Evolutionary conservation across 2,797 vertebrate species (phyloP).

Genomic region (Leuciscus waleckii): DNA sequence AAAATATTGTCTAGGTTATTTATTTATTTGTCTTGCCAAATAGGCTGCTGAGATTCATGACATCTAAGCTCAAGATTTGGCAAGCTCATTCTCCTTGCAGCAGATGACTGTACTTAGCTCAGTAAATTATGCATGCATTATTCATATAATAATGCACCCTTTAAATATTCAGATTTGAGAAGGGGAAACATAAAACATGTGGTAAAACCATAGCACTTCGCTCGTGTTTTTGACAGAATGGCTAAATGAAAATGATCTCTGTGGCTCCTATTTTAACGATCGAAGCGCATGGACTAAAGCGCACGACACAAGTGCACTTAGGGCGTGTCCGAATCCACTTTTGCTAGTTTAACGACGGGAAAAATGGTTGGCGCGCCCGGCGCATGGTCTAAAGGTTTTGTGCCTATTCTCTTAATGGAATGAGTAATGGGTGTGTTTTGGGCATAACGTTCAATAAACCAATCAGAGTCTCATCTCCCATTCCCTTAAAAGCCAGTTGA

Average conservation of each 20-base stretch:
- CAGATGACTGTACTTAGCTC: slow-evolving; percentile 23
- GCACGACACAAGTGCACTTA: too few relatives aligned
- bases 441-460: too few relatives aligned
- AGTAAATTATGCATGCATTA: slow-evolving; percentile 39
- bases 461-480: too few relatives aligned
- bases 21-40: slow-evolving; percentile 21
- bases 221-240: neutral
- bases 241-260: neutral
- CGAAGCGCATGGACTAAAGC: too few relatives aligned
- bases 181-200: slow-evolving; percentile 22
- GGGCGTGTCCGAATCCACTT: too few relatives aligned
- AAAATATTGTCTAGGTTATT: neutral
- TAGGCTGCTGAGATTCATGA: slow-evolving; percentile 14
- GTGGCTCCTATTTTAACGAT: too few relatives aligned
- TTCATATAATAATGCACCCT: slow-evolving; percentile 46
- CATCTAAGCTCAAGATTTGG: slow-evolving; percentile 30
- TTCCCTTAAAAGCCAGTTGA: too few relatives aligned
- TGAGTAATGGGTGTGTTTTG: too few relatives aligned
- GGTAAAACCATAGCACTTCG: slow-evolving; percentile 5
- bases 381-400: too few relatives aligned
- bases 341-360: too few relatives aligned
- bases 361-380: too few relatives aligned
- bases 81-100: slow-evolving; percentile 22
- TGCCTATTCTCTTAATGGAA: too few relatives aligned
- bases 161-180: slow-evolving; percentile 29